phyloP scores from a whole-genome alignment of 2,797 vertebrate genomes.

The Rhinoraja longicauda region DNA sequence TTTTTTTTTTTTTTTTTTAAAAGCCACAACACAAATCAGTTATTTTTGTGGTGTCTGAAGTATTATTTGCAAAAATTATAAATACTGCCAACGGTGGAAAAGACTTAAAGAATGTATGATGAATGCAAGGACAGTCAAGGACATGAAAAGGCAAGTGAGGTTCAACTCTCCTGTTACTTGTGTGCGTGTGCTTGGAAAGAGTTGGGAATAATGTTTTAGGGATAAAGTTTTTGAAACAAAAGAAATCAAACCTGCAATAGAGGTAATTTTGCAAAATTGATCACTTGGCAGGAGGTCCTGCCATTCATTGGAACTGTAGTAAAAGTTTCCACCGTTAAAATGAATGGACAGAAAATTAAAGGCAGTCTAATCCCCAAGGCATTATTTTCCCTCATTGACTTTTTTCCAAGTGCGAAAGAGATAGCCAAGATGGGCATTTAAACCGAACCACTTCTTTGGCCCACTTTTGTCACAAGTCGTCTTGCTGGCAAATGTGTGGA shows the following conservation, averaged over 20 bases:
- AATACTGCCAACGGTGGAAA: neutral
- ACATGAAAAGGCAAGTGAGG: neutral
- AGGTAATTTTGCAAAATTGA: neutral
- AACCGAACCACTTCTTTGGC: too few relatives aligned
- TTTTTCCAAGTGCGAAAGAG: too few relatives aligned
- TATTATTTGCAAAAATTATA: neutral
- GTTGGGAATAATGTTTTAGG: neutral
- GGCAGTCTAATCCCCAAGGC: neutral
- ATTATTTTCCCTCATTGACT: neutral
- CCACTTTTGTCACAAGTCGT: too few relatives aligned
- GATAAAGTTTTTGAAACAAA: neutral
- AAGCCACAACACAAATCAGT: neutral
- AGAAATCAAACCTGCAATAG: neutral
- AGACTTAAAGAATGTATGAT: neutral
- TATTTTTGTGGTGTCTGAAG: neutral
- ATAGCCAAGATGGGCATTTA: too few relatives aligned
- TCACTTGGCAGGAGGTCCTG: neutral
- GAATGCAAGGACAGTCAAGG: neutral
- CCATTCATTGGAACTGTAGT: neutral
- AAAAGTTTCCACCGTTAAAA: slow-evolving; percentile 7
- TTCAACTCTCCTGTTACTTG: neutral
- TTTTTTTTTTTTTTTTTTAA: neutral
- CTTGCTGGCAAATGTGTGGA: too few relatives aligned
- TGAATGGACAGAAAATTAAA: neutral
- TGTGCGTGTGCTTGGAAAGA: neutral